Evolutionary conservation across 1,140 invertebrate species (phyloP), one percentile per base, ranked within the genome.

Genomic region (Rhysida immarginata): DNA sequence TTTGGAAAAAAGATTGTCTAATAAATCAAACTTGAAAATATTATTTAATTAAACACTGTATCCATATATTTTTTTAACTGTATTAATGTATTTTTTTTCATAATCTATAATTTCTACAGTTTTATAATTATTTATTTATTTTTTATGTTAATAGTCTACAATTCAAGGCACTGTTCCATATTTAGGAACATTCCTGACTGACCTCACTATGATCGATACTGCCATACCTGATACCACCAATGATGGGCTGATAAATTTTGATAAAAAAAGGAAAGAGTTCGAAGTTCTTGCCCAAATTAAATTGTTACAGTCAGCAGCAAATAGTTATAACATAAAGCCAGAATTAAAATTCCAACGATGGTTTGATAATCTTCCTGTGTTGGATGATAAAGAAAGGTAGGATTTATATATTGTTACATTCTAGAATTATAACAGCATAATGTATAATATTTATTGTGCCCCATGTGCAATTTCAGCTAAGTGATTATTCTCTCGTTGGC

Each of bases 141-240:
- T 45, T 44, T 58, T 58, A 58, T n/a, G 0, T 44, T 64, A 65
- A 24, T 64, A 73, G 71, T 66, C 67, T 16, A 68, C 69, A 54
- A 72, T 72, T 51, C 75, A 95, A 65, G 96, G 96, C 21, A 98
- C 95, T 1, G 95, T 99, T 66, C 96, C 96, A 2, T 99, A 98
- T 69, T 72, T 99, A 56, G 96, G 96, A 18, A 99, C 93, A 8
- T 99, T 99, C 71, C 75, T 99, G 29, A 99, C 95, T 0, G 96
- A 99, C 70, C 76, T 99, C 27, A 97, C 92, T 1, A 98, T 98
- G 92, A 94, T 99, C 65, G 94, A 99, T 71, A 91, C 93, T 18
- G 95, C 94, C 18, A 90, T 94, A 63, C 86, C 88, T 0, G 94
- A 98, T 66, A 82, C 78, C 24, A 78, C 90, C 55, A 75, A 78